phyloP scores from a whole-genome alignment of 2,113 vertebrate genomes.

The Glaucidium brasilianum region DNA sequence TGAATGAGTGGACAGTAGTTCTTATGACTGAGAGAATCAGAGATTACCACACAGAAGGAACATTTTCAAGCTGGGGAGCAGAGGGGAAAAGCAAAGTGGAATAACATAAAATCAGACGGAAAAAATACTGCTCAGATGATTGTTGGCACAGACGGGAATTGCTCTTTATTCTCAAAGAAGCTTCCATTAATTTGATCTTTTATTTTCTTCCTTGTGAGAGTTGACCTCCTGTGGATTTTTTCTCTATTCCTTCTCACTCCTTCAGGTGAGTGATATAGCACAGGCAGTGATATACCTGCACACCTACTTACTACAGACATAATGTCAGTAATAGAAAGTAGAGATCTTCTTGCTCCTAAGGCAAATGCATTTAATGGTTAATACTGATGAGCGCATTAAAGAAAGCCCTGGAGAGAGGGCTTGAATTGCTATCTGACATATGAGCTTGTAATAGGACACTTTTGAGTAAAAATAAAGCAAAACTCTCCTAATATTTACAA shows the following conservation, averaged over 20 bases:
- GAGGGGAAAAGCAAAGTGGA: not conserved
- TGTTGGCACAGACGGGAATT: not conserved
- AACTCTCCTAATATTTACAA: not conserved
- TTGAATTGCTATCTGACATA: not conserved
- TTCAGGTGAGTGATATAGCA: not conserved
- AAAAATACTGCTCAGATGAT: not conserved
- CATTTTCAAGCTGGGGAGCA: not conserved
- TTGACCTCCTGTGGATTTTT: not conserved
- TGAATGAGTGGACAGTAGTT: not conserved
- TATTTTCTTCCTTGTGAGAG: not conserved
- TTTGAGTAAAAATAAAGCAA: not conserved
- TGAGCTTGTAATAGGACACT: not conserved
- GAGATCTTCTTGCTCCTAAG: not conserved
- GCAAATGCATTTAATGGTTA: not conserved
- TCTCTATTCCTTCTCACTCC: not conserved
- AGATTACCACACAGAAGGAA: not conserved
- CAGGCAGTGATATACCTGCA: not conserved
- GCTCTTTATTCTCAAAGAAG: not conserved
- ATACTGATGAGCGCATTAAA: conserved; percentile 8
- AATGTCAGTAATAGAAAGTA: not conserved
- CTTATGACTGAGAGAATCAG: not conserved
- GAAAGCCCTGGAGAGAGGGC: not conserved
- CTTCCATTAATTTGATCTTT: not conserved
- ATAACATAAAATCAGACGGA: not conserved
- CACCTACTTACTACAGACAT: not conserved